Evolutionary conservation across 2,888 invertebrate genomes (phyloP).

Genomic region (Sarcophaga variegata): DNA sequence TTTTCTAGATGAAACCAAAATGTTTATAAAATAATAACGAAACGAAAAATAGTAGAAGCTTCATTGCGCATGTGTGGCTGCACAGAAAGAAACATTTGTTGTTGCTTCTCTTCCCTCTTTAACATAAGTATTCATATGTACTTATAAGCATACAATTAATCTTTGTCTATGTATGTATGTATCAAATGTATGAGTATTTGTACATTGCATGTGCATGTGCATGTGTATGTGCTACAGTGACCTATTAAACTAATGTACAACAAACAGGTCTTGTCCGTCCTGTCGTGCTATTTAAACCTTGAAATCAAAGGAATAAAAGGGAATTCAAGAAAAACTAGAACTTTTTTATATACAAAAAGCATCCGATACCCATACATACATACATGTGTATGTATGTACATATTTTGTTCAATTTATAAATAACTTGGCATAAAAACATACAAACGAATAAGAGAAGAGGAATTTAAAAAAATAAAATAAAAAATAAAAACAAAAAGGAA

Average conservation of each 20-base stretch:
- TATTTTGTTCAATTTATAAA: too few species aligned
- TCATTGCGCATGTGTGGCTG: slow-evolving; percentile 55
- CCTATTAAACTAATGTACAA: slow-evolving; percentile 68
- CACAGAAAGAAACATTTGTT: not conserved
- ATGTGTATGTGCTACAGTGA: slow-evolving; percentile 56
- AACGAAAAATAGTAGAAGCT: too few species aligned
- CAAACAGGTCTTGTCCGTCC: slow-evolving; percentile 55
- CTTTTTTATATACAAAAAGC: slow-evolving; percentile 6
- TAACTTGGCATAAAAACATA: not conserved
- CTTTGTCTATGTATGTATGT: too few species aligned
- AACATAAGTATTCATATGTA: not conserved
- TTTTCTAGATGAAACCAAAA: too few species aligned
- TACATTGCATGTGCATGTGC: not conserved
- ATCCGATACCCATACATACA: not conserved
- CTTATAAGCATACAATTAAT: not conserved
- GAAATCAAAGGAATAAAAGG: slow-evolving; percentile 43
- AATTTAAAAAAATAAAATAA: not conserved
- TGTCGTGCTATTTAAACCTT: slow-evolving; percentile 57
- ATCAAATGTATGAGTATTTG: not conserved
- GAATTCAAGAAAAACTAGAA: slow-evolving; percentile 31
- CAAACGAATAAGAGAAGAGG: not conserved
- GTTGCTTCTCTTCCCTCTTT: too few species aligned
- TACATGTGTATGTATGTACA: too few species aligned
- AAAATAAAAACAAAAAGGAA: not conserved
- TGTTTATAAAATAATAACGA: too few species aligned